Conservation (phyloP, 2,888 invertebrate genomes). For the Lydus trimaculatus region DNA sequence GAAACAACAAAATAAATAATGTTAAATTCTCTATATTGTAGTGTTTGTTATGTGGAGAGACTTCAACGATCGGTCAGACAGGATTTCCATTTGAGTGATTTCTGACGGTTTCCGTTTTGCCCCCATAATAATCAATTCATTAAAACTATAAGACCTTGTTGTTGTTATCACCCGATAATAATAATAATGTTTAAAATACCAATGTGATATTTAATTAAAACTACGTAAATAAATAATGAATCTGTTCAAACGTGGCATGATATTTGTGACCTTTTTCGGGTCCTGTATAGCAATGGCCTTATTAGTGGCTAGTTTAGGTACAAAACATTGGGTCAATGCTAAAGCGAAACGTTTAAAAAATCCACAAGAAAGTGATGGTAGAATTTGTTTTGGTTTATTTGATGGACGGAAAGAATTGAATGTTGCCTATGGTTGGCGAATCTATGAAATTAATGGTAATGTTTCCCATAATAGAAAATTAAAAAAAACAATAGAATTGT, state of each 20-base stretch:
- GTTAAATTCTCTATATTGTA: neutral
- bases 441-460: constrained; percentile 78
- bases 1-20: neutral
- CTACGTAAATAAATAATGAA: too few species aligned
- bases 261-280: constrained; percentile 82
- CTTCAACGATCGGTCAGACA: constrained; percentile 29
- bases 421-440: constrained; percentile 81
- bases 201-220: too few species aligned
- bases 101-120: neutral
- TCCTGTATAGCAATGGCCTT: constrained; percentile 79
- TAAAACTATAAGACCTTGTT: too few species aligned
- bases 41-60: constrained; percentile 12
- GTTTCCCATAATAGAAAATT: neutral
- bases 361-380: constrained; percentile 74
- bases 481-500: neutral
- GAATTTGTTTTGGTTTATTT: constrained; percentile 85
- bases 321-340: constrained; percentile 84
- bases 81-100: constrained; percentile 27
- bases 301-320: constrained; percentile 81
- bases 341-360: constrained; percentile 73
- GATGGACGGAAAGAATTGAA: constrained; percentile 85
- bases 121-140: neutral
- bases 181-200: neutral
- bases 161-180: neutral
- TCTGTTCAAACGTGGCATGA: constrained; percentile 78